Evolutionary conservation across 2,888 invertebrate genomes (phyloP).

Genomic region (Drosophila rubida): DNA sequence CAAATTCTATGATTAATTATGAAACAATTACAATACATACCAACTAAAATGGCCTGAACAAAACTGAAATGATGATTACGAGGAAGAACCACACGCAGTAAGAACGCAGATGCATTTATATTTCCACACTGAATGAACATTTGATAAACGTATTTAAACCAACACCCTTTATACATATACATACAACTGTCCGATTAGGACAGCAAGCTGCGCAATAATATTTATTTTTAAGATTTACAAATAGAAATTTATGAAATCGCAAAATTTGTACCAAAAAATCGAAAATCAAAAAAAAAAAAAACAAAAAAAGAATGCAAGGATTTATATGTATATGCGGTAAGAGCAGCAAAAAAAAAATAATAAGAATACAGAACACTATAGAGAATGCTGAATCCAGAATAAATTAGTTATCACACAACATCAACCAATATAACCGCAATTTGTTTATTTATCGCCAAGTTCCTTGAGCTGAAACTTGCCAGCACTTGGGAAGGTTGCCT

Average conservation of each 20-base stretch:
- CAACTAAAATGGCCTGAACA: slow-evolving; percentile 56
- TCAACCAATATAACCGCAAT: slow-evolving; percentile 26
- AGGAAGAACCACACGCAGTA: slow-evolving; percentile 34
- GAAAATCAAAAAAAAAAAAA: slow-evolving; percentile 47
- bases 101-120: slow-evolving; percentile 76
- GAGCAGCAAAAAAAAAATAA: slow-evolving; percentile 26
- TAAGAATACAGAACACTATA: slow-evolving; percentile 41
- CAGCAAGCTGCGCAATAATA: slow-evolving; percentile 72
- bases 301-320: slow-evolving; percentile 46
- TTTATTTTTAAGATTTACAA: slow-evolving; percentile 69
- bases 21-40: slow-evolving; percentile 46
- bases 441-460: not conserved
- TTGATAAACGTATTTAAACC: slow-evolving; percentile 54
- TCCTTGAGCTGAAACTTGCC: not conserved
- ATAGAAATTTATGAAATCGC: slow-evolving; percentile 56
- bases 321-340: slow-evolving; percentile 51
- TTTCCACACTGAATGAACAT: slow-evolving; percentile 63
- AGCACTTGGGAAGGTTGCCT: not conserved
- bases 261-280: slow-evolving; percentile 62
- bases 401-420: slow-evolving; percentile 70
- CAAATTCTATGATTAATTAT: slow-evolving; percentile 40
- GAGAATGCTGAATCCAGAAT: slow-evolving; percentile 66
- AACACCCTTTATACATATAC: slow-evolving; percentile 51
- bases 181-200: slow-evolving; percentile 37
- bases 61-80: slow-evolving; percentile 28